phyloP scores from a whole-genome alignment of 2,888 invertebrate species.

The Apamea monoglypha region DNA sequence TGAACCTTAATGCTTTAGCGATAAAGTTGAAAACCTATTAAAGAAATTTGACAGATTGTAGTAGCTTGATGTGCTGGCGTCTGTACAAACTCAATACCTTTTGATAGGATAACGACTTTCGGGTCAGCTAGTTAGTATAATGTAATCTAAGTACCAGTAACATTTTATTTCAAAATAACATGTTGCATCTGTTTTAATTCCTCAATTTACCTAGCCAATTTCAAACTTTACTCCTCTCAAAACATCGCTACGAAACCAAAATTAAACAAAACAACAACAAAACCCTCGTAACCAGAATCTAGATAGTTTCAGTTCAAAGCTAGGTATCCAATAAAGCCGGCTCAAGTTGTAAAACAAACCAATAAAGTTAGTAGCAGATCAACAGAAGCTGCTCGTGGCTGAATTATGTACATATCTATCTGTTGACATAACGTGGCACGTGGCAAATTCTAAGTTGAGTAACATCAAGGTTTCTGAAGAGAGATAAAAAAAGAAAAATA shows the following conservation, averaged over 20 bases:
- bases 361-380: constrained; percentile 13
- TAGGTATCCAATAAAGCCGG: constrained; percentile 15
- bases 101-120: too few relatives aligned
- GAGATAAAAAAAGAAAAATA: too few relatives aligned
- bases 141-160: too few relatives aligned
- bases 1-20: too few relatives aligned
- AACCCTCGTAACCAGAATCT: background rate
- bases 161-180: too few relatives aligned
- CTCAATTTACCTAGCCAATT: background rate
- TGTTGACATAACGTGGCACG: background rate
- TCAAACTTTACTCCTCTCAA: background rate
- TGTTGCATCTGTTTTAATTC: background rate
- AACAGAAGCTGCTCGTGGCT: background rate
- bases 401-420: background rate
- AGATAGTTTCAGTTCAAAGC: constrained; percentile 1
- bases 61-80: too few relatives aligned
- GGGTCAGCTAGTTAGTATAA: too few relatives aligned
- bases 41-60: too few relatives aligned
- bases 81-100: too few relatives aligned
- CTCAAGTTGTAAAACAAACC: constrained; percentile 15
- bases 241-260: background rate
- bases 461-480: background rate
- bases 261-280: background rate
- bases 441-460: background rate
- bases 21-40: too few relatives aligned